phyloP scores from a whole-genome alignment of 2,888 invertebrate genomes.

The Erebia aethiops region DNA sequence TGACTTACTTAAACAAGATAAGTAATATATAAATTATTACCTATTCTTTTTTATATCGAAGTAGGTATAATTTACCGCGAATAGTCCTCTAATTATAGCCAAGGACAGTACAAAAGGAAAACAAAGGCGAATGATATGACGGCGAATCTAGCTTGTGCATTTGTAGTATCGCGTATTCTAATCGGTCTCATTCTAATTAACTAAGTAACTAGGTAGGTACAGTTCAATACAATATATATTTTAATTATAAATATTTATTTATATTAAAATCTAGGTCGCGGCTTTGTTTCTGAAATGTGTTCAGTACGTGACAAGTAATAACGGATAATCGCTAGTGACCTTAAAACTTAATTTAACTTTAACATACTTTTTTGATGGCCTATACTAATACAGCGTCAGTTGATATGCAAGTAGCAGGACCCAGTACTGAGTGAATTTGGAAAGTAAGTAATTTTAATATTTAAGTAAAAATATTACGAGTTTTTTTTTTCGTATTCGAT shows the following conservation, averaged over 20 bases:
- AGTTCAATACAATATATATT: background rate
- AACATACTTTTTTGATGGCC: background rate
- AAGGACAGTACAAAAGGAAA: conserved; percentile 28
- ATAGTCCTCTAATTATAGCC: conserved; percentile 26
- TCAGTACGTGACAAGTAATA: background rate
- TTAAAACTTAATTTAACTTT: conserved; percentile 9
- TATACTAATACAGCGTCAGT: too few relatives aligned
- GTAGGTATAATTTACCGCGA: background rate
- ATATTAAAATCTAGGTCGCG: conserved; percentile 9
- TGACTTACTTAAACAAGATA: too few relatives aligned
- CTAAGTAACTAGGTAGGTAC: background rate
- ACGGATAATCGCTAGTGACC: conserved; percentile 5
- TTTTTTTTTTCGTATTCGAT: too few relatives aligned
- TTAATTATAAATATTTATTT: conserved; percentile 10
- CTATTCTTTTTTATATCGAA: conserved; percentile 5
- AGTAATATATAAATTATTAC: background rate
- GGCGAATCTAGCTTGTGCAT: conserved; percentile 6
- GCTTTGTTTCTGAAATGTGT: conserved; percentile 10
- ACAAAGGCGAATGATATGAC: conserved; percentile 25
- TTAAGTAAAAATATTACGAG: too few relatives aligned
- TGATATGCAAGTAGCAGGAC: too few relatives aligned
- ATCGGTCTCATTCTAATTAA: conserved; percentile 19
- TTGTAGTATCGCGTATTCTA: conserved; percentile 17
- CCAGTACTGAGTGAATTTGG: too few relatives aligned
- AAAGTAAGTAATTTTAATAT: too few relatives aligned